These are phyloP conservation scores for Thinocorus orbignyianus DNA, from an alignment of 2,113 vertebrate genomes.

Conservation along the genomic window DNA sequence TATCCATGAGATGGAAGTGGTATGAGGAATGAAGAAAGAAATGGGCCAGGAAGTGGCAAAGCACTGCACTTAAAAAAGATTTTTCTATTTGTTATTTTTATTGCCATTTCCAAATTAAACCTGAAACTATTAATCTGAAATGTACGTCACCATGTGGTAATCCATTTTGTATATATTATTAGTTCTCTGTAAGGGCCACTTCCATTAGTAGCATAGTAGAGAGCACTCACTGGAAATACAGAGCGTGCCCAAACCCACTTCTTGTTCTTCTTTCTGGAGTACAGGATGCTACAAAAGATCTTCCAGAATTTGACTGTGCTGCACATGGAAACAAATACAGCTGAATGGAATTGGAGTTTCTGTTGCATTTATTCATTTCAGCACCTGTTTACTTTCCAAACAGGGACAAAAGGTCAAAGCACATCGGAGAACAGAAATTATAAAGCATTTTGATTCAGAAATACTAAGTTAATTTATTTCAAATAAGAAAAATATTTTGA, in stretches of 20 bases:
- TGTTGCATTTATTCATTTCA: constrained; percentile 28
- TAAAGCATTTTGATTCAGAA: background rate
- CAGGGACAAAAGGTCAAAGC: constrained; percentile 4
- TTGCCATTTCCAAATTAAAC: background rate
- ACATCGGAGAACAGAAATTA: background rate
- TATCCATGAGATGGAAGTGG: background rate
- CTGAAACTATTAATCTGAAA: background rate
- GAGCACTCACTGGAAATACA: background rate
- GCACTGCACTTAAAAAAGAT: background rate
- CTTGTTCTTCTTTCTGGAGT: background rate
- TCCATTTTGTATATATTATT: background rate
- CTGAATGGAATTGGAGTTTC: background rate
- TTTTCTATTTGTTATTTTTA: background rate
- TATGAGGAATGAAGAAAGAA: background rate
- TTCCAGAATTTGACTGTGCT: background rate
- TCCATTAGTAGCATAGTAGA: background rate
- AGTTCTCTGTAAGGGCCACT: background rate
- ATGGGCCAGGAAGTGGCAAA: background rate
- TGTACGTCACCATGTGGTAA: background rate
- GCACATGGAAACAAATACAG: background rate
- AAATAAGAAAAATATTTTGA: background rate
- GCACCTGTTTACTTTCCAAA: constrained; percentile 1
- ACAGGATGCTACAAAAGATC: background rate
- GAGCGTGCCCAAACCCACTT: background rate
- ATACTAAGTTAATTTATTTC: background rate